These are phyloP conservation scores for Elaphurus davidianus DNA, from an alignment of 2,113 vertebrate genomes.

Conservation along the genomic window DNA sequence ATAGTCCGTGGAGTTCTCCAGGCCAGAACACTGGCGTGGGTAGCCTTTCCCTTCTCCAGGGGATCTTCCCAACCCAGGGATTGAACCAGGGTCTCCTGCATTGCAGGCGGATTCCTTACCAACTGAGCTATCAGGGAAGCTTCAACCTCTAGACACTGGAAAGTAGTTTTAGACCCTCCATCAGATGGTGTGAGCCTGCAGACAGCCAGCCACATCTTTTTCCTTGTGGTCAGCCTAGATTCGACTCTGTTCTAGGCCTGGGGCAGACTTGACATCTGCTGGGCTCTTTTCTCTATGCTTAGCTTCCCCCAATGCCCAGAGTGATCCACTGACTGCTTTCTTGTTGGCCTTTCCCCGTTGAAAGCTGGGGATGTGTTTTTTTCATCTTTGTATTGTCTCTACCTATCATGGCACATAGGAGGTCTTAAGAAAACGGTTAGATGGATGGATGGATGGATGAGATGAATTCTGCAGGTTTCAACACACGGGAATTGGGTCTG, in stretches of 20 bases:
- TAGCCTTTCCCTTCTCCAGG: neutral
- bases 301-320: neutral
- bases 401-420: neutral
- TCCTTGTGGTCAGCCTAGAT: neutral
- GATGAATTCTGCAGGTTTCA: neutral
- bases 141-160: neutral
- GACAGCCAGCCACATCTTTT: neutral
- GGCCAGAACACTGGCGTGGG: neutral
- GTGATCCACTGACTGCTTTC: neutral
- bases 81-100: neutral
- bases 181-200: neutral
- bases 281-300: neutral
- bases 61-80: neutral
- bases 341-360: rapidly evolving
- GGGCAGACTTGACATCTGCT: neutral
- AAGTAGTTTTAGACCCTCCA: neutral
- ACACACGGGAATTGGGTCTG: neutral
- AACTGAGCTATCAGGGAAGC: neutral
- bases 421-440: neutral
- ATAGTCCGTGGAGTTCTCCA: neutral
- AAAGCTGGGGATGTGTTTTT: neutral
- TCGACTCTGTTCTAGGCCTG: neutral
- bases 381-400: neutral
- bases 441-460: no score
- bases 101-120: neutral